These are phyloP conservation scores for Mustela lutreola DNA, from an alignment of 2,113 vertebrate genomes.

Conservation along the genomic window DNA sequence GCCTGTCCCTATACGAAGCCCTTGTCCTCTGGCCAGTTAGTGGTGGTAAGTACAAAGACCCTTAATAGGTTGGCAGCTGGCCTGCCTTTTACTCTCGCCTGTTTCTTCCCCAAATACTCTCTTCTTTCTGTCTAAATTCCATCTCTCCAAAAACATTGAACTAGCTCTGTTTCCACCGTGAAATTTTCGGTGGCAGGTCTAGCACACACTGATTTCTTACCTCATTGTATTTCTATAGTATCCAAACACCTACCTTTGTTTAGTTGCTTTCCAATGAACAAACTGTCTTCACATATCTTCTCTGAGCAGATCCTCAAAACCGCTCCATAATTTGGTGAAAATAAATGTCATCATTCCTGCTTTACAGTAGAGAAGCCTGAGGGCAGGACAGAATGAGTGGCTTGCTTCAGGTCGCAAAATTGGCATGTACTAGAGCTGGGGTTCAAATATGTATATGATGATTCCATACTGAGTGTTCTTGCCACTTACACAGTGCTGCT, in stretches of 20 bases:
- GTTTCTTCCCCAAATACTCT: background rate
- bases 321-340: background rate
- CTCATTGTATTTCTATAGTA: slow-evolving; percentile 10
- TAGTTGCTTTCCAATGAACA: background rate
- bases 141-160: background rate
- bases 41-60: background rate
- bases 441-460: background rate
- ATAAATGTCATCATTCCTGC: background rate
- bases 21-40: background rate
- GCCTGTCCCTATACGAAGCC: background rate
- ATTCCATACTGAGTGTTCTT: background rate
- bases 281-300: background rate
- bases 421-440: background rate
- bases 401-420: background rate
- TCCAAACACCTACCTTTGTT: background rate
- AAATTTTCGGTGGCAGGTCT: background rate
- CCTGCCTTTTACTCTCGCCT: background rate
- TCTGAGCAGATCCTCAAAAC: background rate
- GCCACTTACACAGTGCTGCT: background rate
- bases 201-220: background rate
- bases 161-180: background rate
- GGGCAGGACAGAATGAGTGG: background rate
- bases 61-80: background rate
- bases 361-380: background rate
- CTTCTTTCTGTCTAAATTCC: background rate